Percentiles rank a stretch among this genome's conserved stretches.
phyloP scores from a whole-genome alignment of 2,888 invertebrate species.

The Dryococelus australis region DNA sequence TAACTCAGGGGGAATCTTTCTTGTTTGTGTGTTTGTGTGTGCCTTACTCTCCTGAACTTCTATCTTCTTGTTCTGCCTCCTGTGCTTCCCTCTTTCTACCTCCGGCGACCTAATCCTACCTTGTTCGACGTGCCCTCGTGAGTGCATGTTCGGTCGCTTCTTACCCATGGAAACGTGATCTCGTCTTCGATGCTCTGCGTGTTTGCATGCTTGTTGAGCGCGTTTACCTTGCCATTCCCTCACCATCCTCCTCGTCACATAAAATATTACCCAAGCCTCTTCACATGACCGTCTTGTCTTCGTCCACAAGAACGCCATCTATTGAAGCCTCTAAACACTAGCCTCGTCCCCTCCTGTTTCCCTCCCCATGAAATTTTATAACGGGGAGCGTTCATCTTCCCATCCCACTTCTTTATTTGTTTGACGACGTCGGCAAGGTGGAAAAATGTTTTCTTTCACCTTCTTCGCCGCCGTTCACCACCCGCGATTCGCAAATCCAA shows the following conservation, averaged over 20 bases:
- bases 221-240: neutral
- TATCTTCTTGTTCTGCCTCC: neutral
- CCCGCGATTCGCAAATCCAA: neutral
- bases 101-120: too few relatives aligned
- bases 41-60: neutral
- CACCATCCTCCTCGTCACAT: neutral
- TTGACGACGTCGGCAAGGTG: neutral
- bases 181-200: neutral
- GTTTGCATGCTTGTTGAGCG: slow-evolving; percentile 8
- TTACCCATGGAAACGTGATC: slow-evolving; percentile 7
- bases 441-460: neutral
- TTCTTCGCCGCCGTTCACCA: neutral
- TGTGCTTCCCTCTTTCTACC: neutral
- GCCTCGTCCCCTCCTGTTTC: neutral
- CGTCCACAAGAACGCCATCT: neutral
- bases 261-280: neutral
- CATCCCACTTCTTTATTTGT: neutral
- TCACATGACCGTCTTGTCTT: neutral
- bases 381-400: neutral
- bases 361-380: neutral
- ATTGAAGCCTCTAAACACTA: neutral
- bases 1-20: slow-evolving; percentile 16
- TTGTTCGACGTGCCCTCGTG: neutral
- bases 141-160: neutral
- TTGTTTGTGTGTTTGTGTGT: slow-evolving; percentile 16